Evolutionary conservation across 53 echinoderm and acorn worm species (phyloP).

Genomic region (Patiria pectinifera): DNA sequence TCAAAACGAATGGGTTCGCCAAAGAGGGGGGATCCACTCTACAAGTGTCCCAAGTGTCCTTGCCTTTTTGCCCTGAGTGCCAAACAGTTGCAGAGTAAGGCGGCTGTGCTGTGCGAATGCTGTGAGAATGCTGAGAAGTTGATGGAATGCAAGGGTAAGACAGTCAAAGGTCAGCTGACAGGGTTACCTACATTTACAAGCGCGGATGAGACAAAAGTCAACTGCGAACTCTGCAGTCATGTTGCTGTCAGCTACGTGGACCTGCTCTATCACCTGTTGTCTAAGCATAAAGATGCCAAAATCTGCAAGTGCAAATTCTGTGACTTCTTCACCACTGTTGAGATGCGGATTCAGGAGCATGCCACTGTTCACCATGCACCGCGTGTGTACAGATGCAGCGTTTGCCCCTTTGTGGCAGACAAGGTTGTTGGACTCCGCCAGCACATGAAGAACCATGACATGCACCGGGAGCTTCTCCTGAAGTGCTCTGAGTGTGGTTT

Average conservation of each 20-base stretch:
- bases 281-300: slow-evolving; percentile 76
- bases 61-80: slow-evolving; percentile 83
- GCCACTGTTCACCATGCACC: slow-evolving; percentile 68
- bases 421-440: slow-evolving; percentile 71
- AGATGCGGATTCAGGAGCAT: slow-evolving; percentile 74
- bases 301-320: slow-evolving; percentile 94
- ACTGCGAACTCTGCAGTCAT: slow-evolving; percentile 81
- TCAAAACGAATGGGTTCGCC: neutral
- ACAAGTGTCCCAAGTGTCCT: slow-evolving; percentile 91
- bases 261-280: slow-evolving; percentile 85
- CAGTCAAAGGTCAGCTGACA: neutral
- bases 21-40: slow-evolving; percentile 24
- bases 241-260: slow-evolving; percentile 65
- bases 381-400: slow-evolving; percentile 69
- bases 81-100: slow-evolving; percentile 57
- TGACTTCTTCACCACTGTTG: slow-evolving; percentile 86
- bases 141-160: slow-evolving; percentile 13
- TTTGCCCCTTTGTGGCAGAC: slow-evolving; percentile 67
- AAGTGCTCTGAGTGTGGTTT: slow-evolving; percentile 97
- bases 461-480: slow-evolving; percentile 74
- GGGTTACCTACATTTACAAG: slow-evolving; percentile 18
- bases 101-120: slow-evolving; percentile 77
- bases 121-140: slow-evolving; percentile 68
- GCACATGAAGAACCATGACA: slow-evolving; percentile 81
- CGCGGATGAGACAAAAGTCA: slow-evolving; percentile 52